These are phyloP conservation scores for Sipunculus nudus DNA, from an alignment of 2,888 invertebrate genomes.

Conservation along the genomic window DNA sequence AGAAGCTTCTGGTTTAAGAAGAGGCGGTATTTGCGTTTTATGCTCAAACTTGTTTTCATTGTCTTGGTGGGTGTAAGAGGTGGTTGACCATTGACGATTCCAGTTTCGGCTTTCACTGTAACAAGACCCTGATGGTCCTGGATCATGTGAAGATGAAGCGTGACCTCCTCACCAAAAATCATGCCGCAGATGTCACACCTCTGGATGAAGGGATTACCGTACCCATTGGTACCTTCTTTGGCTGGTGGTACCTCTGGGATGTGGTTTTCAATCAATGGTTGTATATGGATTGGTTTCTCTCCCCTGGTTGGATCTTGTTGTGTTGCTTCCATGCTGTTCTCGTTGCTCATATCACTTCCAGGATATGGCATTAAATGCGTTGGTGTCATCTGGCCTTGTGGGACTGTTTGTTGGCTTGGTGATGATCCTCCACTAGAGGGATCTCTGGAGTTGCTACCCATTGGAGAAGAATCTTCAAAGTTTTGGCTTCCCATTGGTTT, in stretches of 20 bases:
- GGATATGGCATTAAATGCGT: too few species aligned
- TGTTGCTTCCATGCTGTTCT: neutral
- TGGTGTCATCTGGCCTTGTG: neutral
- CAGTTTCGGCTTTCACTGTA: conserved; percentile 25
- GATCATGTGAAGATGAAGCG: conserved; percentile 68
- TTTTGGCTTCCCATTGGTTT: too few species aligned
- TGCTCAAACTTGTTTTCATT: too few species aligned
- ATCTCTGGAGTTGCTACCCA: too few species aligned
- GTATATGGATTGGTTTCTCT: neutral
- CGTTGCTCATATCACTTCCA: too few species aligned
- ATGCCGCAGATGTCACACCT: conserved; percentile 65
- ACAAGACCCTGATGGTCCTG: conserved; percentile 65
- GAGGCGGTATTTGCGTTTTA: conserved; percentile 21
- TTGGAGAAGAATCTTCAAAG: too few species aligned
- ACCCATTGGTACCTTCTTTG: conserved; percentile 20
- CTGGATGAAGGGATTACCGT: conserved; percentile 26
- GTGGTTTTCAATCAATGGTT: neutral
- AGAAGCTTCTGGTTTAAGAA: conserved; percentile 72
- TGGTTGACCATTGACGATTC: conserved; percentile 34
- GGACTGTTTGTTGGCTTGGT: too few species aligned
- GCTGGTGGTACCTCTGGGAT: conserved; percentile 23
- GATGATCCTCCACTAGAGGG: too few species aligned
- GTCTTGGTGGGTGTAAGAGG: too few species aligned
- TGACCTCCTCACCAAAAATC: conserved; percentile 63
- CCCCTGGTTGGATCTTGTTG: neutral